Conservation (phyloP, 2,888 invertebrate species). For the Diarsia brunnea region DNA sequence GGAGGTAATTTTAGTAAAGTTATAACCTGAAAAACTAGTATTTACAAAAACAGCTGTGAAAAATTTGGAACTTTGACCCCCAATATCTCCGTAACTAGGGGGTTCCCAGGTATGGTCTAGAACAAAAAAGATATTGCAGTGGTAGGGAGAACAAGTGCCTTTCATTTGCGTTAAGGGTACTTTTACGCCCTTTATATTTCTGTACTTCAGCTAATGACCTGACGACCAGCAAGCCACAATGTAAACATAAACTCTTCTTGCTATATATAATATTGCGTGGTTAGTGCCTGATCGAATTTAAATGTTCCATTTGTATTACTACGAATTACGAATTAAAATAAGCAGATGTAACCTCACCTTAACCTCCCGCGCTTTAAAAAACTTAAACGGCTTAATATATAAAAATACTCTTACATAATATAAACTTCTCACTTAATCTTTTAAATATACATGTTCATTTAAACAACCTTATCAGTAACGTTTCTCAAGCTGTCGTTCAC, state of each 20-base stretch:
- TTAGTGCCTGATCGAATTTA: too few species aligned
- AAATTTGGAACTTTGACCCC: too few species aligned
- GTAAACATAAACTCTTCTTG: not conserved
- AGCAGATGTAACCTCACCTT: not conserved
- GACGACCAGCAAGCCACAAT: not conserved
- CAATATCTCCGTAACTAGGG: too few species aligned
- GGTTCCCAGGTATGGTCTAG: too few species aligned
- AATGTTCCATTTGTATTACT: not conserved
- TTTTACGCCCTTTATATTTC: too few species aligned
- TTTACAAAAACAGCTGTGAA: too few species aligned
- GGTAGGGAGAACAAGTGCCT: too few species aligned
- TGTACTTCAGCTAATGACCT: not conserved
- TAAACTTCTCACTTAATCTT: conserved; percentile 53
- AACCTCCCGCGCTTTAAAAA: conserved; percentile 19
- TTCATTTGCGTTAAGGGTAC: too few species aligned
- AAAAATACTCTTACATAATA: conserved; percentile 29
- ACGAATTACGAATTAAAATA: not conserved
- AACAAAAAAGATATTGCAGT: too few species aligned
- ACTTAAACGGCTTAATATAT: conserved; percentile 34
- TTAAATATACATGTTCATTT: conserved; percentile 61
- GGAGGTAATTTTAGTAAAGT: too few species aligned
- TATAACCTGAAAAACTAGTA: too few species aligned
- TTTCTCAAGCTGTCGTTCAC: conserved; percentile 66
- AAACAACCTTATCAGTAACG: conserved; percentile 64
- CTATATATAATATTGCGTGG: too few species aligned